Base-by-base conservation (phyloP, 2,113 vertebrate species). In the human region DNA sequence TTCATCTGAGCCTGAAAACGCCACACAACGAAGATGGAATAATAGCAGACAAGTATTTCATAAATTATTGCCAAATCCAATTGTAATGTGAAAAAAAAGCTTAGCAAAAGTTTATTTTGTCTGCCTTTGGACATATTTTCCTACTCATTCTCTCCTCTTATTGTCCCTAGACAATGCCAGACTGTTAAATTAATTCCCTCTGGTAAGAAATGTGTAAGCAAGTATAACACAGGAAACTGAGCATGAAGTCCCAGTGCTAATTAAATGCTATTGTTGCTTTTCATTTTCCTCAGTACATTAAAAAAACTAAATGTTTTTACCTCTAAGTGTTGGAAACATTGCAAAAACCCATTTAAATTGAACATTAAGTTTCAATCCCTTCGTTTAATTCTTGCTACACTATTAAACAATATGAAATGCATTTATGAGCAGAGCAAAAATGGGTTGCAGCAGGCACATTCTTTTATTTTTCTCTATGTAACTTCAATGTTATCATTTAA, bases 191-290 rank as follows among this genome's bases (percentile, higher is more conserved):
- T 78, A 88, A 93, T 32, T 83, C 57, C 20, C 9, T 10, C n/a
- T 78, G 16, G 57, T 70, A 38, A 90, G 25, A 68, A 80, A 52
- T 48, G 38, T 30, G 23, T 48, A 45, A 94, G 75, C 66, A 92
- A 86, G 25, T 59, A 12, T 83, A 84, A 80, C 35, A 90, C 40
- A 90, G 38, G 61, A 83, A 94, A 79, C 64, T 38, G n/a, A 89
- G 38, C 45, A 23, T 32, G 40, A 94, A 6, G 48, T 68, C 48
- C 32, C 78, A 76, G 32, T 18, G n/a, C 85, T 80, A 83, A 94
- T 89, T 88, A 91, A 57, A 94, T 93, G 35, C 9, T 61, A 90
- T 16, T 85, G 61, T 55, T 88, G 72, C 64, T 84, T 94, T 94
- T 96, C 55, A 84, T 97, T 96, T 68, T 80, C 32, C 78, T 72